phyloP scores from a whole-genome alignment of 2,797 vertebrate species.

The Streptopelia turtur region DNA sequence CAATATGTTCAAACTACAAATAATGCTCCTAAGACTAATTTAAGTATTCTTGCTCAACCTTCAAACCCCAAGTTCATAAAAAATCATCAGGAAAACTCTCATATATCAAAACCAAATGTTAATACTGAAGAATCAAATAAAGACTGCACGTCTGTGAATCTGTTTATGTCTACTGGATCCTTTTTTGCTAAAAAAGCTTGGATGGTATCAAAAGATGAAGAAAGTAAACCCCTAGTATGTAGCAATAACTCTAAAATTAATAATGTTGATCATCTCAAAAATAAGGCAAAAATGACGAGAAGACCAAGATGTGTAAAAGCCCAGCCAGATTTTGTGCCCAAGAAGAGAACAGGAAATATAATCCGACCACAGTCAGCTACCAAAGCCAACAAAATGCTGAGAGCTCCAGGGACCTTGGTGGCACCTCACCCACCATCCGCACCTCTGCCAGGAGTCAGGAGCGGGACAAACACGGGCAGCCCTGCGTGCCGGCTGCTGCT shows the following conservation, averaged over 20 bases:
- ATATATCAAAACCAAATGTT: conserved; percentile 27
- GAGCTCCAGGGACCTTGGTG: conserved; percentile 79
- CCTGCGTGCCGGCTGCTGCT: conserved; percentile 24
- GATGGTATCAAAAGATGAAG: conserved; percentile 81
- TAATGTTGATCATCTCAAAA: conserved; percentile 51
- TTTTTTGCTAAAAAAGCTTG: conserved; percentile 85
- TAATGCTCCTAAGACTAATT: not conserved
- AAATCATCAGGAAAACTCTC: conserved; percentile 63
- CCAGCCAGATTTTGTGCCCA: conserved; percentile 48
- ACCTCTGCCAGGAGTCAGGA: conserved; percentile 55
- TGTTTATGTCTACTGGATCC: conserved; percentile 67
- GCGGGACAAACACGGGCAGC: conserved; percentile 20
- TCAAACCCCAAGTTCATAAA: conserved; percentile 52
- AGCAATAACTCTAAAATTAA: conserved; percentile 72
- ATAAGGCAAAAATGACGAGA: conserved; percentile 69
- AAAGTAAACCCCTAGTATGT: conserved; percentile 56
- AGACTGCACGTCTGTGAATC: conserved; percentile 45
- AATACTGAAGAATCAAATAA: conserved; percentile 65
- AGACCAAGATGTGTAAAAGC: conserved; percentile 72
- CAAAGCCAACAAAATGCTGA: conserved; percentile 76
- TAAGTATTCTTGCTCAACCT: conserved; percentile 18
- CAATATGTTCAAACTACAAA: conserved; percentile 31
- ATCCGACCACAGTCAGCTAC: conserved; percentile 78
- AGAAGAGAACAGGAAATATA: conserved; percentile 79
- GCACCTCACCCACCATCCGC: conserved; percentile 82